A percentile compares a stretch with the other conserved stretches of the same genome.
Evolutionary conservation across 2,888 invertebrate genomes (phyloP).

Genomic region (Drosophila seclusa): DNA sequence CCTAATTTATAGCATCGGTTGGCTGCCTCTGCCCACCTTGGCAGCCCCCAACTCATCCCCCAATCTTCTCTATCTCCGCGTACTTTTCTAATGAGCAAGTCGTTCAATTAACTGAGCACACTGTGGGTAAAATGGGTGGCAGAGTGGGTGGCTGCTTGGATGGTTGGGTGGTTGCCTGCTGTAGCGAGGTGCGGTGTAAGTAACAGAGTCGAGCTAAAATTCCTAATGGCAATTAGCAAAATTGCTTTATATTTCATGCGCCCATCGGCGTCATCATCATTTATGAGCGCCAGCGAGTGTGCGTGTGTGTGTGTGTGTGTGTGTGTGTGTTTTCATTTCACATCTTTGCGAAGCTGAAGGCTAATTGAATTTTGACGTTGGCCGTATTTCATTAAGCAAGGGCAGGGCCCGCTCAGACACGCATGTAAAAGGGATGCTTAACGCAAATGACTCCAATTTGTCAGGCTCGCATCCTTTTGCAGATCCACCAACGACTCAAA

Average conservation of each 20-base stretch:
- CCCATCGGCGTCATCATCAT: constrained; percentile 66
- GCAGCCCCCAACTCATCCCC: background rate
- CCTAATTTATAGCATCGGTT: constrained; percentile 69
- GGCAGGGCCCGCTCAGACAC: constrained; percentile 12
- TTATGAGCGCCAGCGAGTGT: constrained; percentile 53
- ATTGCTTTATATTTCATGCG: constrained; percentile 83
- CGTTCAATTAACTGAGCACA: constrained; percentile 81
- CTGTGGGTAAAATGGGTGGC: constrained; percentile 9
- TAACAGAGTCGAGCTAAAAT: constrained; percentile 65
- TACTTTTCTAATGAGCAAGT: constrained; percentile 81
- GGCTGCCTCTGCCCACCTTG: constrained; percentile 16
- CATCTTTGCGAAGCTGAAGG: constrained; percentile 20
- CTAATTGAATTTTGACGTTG: constrained; percentile 76
- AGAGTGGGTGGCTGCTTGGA: background rate
- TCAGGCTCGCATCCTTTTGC: constrained; percentile 39
- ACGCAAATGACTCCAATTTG: constrained; percentile 66
- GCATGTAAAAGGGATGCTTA: constrained; percentile 65
- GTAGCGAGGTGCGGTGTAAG: background rate
- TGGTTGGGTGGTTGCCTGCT: background rate
- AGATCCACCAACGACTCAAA: constrained; percentile 60
- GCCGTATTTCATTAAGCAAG: constrained; percentile 62
- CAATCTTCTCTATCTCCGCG: constrained; percentile 21
- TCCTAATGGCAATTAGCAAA: constrained; percentile 84
- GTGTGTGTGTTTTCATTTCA: background rate
- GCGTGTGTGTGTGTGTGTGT: background rate